Evolutionary conservation across 2,888 invertebrate species (phyloP).

Genomic region (Neelides folsomi): DNA sequence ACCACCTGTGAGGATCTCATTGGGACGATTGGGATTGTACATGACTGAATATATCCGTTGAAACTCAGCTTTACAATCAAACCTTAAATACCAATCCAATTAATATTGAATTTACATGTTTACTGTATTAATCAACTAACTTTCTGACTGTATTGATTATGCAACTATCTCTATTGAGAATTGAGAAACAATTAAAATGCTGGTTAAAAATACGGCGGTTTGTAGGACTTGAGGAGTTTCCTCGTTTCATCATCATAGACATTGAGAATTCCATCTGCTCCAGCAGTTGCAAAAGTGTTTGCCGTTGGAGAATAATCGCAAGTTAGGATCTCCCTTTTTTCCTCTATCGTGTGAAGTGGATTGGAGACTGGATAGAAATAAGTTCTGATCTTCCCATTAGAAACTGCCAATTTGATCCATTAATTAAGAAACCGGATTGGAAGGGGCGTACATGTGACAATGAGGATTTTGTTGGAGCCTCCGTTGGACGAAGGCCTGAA

Average conservation of each 20-base stretch:
- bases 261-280: conserved; percentile 50
- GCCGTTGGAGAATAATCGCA: conserved; percentile 49
- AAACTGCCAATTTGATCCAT: conserved; percentile 47
- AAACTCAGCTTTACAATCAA: conserved; percentile 16
- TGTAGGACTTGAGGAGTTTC: conserved; percentile 10
- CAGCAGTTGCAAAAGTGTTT: conserved; percentile 48
- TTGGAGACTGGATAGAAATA: conserved; percentile 54
- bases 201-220: conserved; percentile 20
- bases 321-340: conserved; percentile 52
- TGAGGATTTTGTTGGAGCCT: conserved; percentile 18
- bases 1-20: conserved; percentile 54
- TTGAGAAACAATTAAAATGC: too few relatives aligned
- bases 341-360: conserved; percentile 52
- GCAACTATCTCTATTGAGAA: too few relatives aligned
- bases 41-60: conserved; percentile 49
- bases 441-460: conserved; percentile 15
- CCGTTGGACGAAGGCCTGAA: conserved; percentile 46
- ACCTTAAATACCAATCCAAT: conserved; percentile 8
- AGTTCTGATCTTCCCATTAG: conserved; percentile 53
- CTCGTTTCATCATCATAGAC: conserved; percentile 55
- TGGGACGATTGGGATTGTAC: conserved; percentile 47
- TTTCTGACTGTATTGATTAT: too few relatives aligned
- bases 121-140: too few relatives aligned
- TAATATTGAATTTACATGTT: not conserved
- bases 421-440: too few relatives aligned